Evolutionary conservation across 2,797 vertebrate species (phyloP), one percentile per base, ranked within the genome.

Genomic region (Scyliorhinus canicula): DNA sequence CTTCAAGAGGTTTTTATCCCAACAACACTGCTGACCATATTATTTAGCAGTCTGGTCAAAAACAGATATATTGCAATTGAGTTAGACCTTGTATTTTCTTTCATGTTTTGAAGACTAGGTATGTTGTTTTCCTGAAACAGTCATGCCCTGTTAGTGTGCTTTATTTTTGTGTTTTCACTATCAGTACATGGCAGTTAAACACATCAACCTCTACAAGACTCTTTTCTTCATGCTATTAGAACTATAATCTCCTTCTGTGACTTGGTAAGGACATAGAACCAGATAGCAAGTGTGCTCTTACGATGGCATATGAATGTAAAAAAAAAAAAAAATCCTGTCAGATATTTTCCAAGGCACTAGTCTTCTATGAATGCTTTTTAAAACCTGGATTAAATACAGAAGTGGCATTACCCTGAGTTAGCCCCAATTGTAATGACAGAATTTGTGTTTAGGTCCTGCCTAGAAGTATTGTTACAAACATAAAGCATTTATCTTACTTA

Each of bases 381-480:
- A 77, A 95, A n/a, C 28, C 6, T n/a, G 24, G 67, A 50, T 71
- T 95, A 44, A 40, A 82, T 44, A 12, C 44, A 82, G 7, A 82
- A 21, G 77, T 47, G 77, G 4, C 40, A 44, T 47, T 82, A 44
- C 19, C n/a, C 44, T 26, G 19, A 82, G 40, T 82, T 82, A 82
- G 19, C 19, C 4, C 40, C 8, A 47, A 95, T 69, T 94, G 96
- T 96, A 97, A 96, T 96, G 96, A 97, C 96, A 96, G 97, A 97
- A 97, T 97, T 97, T 96, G 97, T 96, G 97, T 97, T 96, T 96
- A 96, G 96, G 97, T 96, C 96, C 95, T 63, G 85, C 40, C 77
- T 95, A 35, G 95, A 90, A 95, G 2, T 95, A n/a, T 50, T 57
- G 5, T 65, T 91, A 21, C 19, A 90, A 35, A n/a, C 86, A 40